Evolutionary conservation across 2,888 invertebrate genomes (phyloP).

Genomic region (Gastrophysa polygoni): DNA sequence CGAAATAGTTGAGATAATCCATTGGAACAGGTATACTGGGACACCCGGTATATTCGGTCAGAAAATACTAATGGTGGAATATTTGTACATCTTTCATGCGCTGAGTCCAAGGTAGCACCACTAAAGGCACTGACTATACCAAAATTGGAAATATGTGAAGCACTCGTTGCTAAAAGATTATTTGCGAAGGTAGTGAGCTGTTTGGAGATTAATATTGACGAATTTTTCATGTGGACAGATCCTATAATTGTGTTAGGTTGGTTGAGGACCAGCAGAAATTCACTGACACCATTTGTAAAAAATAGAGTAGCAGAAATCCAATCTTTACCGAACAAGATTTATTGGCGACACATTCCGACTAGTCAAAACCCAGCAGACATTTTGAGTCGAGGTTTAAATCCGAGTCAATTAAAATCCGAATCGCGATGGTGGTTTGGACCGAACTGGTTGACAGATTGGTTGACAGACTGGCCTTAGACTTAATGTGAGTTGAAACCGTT

Average conservation of each 20-base stretch:
- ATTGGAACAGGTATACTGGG: too few species aligned
- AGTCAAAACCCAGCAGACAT: conserved; percentile 16
- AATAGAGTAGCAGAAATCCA: conserved; percentile 18
- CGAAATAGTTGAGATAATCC: too few species aligned
- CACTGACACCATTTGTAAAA: conserved; percentile 16
- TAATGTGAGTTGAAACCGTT: neutral
- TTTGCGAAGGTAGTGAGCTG: conserved; percentile 13
- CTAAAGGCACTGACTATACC: conserved; percentile 25
- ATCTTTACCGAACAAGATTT: neutral
- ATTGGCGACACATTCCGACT: conserved; percentile 13
- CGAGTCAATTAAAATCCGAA: neutral
- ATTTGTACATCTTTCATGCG: conserved; percentile 18
- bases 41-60: conserved; percentile 19
- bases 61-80: conserved; percentile 12
- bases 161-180: conserved; percentile 20
- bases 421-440: neutral
- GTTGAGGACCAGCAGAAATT: conserved; percentile 13
- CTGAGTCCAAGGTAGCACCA: conserved; percentile 25
- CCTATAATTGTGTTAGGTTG: conserved; percentile 23
- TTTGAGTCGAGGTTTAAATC: conserved; percentile 10
- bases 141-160: conserved; percentile 22
- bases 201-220: neutral
- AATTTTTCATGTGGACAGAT: conserved; percentile 18
- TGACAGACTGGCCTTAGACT: neutral
- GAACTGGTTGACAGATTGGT: neutral